Percentiles rank a stretch among this genome's conserved stretches.
Conservation (phyloP, 2,888 invertebrate genomes). For the Athetis lepigone region DNA sequence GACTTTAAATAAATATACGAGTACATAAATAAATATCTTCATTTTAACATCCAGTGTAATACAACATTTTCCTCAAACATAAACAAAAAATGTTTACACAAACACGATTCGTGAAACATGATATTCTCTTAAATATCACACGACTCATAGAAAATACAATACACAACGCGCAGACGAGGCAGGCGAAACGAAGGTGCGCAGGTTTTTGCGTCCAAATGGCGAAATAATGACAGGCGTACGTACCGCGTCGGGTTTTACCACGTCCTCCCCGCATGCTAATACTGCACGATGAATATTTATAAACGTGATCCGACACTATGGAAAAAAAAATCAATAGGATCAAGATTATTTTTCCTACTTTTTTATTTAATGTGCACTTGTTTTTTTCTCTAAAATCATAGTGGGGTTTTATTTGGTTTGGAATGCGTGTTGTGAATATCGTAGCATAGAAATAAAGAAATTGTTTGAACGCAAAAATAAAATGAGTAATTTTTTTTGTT, state of each 20-base stretch:
- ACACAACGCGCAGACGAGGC: conserved; percentile 55
- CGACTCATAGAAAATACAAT: conserved; percentile 55
- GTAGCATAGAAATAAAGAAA: neutral
- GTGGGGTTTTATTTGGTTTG: neutral
- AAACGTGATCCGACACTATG: conserved; percentile 79
- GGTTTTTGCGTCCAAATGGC: conserved; percentile 87
- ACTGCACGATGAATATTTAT: conserved; percentile 88
- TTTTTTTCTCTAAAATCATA: conserved; percentile 8
- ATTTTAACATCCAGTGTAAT: neutral
- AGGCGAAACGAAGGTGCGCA: conserved; percentile 76
- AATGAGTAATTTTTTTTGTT: neutral
- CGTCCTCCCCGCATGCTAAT: conserved; percentile 84
- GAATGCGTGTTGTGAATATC: neutral
- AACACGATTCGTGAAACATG: conserved; percentile 43
- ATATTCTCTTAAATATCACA: conserved; percentile 57
- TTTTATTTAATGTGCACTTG: conserved; percentile 11
- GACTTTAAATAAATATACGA: neutral
- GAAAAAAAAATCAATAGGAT: conserved; percentile 64
- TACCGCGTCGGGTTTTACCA: conserved; percentile 70
- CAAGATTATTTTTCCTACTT: conserved; percentile 37
- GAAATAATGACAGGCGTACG: conserved; percentile 87
- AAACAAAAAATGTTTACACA: conserved; percentile 24
- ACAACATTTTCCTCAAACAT: neutral
- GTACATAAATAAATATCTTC: too few relatives aligned
- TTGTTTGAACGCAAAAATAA: neutral